These are phyloP conservation scores for Coptotermes formosanus DNA, from an alignment of 1,140 invertebrate genomes.

Conservation along the genomic window DNA sequence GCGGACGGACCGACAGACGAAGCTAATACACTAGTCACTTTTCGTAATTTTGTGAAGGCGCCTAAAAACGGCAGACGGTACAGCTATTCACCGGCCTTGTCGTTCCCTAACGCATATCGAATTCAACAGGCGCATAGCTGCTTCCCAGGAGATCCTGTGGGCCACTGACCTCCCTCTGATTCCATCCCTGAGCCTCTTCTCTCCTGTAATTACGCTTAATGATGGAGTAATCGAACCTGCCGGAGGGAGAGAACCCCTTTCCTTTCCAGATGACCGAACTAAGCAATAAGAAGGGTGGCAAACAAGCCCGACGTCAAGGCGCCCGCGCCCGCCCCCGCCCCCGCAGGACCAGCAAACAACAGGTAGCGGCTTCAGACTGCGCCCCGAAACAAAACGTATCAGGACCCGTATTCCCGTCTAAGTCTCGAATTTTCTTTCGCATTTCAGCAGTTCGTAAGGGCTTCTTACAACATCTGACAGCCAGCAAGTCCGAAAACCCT, in stretches of 20 bases:
- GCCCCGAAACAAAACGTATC: too few species aligned
- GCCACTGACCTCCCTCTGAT: background rate
- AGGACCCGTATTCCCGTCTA: too few species aligned
- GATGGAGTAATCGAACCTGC: background rate
- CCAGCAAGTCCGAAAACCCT: too few species aligned
- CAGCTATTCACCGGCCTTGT: too few species aligned
- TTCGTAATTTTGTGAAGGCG: too few species aligned
- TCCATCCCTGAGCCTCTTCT: background rate
- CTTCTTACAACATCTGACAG: too few species aligned
- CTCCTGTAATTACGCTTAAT: background rate
- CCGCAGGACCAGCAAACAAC: background rate
- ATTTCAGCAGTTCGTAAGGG: too few species aligned
- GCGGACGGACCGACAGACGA: too few species aligned
- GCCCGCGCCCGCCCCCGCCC: background rate
- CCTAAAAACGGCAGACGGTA: too few species aligned
- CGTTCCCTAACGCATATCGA: background rate
- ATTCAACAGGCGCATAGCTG: background rate
- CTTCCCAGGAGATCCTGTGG: background rate
- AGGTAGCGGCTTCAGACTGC: too few species aligned
- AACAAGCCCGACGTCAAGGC: background rate
- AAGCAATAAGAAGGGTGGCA: background rate
- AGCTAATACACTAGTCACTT: too few species aligned
- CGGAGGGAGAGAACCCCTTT: background rate
- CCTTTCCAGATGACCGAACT: slow-evolving; percentile 1
- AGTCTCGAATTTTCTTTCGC: too few species aligned